phyloP scores from a whole-genome alignment of 1,140 invertebrate species.

The Phenacoccus solenopsis region DNA sequence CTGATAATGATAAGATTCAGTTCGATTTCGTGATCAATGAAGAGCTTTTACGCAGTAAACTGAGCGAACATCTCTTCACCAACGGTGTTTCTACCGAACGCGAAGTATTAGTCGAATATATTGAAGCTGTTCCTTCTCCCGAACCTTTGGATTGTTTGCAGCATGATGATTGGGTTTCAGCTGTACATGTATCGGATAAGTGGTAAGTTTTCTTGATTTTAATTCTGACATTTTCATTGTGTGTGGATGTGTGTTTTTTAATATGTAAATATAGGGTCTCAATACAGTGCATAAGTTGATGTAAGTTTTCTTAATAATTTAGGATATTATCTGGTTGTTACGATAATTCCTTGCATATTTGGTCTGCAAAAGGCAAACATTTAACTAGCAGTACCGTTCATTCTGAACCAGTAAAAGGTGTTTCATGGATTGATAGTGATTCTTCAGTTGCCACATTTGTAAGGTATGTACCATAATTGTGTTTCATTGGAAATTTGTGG shows the following conservation, averaged over 20 bases:
- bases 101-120: slow-evolving; percentile 77
- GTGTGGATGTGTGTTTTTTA: no score
- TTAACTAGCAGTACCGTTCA: slow-evolving; percentile 75
- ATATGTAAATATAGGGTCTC: no score
- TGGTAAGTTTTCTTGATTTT: background rate
- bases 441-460: slow-evolving; percentile 48
- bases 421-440: slow-evolving; percentile 65
- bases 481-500: no score
- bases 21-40: slow-evolving; percentile 82
- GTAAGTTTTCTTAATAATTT: no score
- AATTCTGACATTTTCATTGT: no score
- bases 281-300: no score
- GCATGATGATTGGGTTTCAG: slow-evolving; percentile 92
- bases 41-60: slow-evolving; percentile 56
- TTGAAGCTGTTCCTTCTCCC: slow-evolving; percentile 75
- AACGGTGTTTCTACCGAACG: slow-evolving; percentile 56
- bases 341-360: slow-evolving; percentile 83
- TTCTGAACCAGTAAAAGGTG: slow-evolving; percentile 68
- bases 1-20: slow-evolving; percentile 43
- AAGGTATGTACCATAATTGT: no score
- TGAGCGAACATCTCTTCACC: slow-evolving; percentile 56
- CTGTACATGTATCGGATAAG: slow-evolving; percentile 45
- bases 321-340: slow-evolving; percentile 91
- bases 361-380: slow-evolving; percentile 72
- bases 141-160: slow-evolving; percentile 78